Evolutionary conservation across 2,888 invertebrate species (phyloP), one percentile per base, ranked within the genome.

Genomic region (Melanchra persicariae): DNA sequence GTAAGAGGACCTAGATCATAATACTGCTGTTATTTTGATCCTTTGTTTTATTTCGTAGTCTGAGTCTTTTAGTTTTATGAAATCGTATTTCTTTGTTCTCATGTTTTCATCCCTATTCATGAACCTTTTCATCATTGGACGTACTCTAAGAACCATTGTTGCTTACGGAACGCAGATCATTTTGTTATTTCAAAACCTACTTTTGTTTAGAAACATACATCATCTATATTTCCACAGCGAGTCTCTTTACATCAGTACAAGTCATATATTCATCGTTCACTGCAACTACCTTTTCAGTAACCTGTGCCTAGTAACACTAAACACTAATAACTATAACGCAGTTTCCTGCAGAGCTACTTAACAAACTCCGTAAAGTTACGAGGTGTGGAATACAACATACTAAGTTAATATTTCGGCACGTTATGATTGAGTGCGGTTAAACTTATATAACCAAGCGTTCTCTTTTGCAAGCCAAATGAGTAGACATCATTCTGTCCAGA

Each of bases 391-490:
- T 26, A 26, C n/a, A 34, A 67, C 26, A 47, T 6, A 24, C 8
- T 51, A 59, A 70, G 10, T 30, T 34, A 55, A 34, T 34, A 54
- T 67, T 64, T 54, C 51, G 55, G 57, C 26, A 47, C 15, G 37
- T 66, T 57, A 62, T 24, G 10, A 69, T 60, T 58, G 47, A 54
- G 30, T 54, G 49, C 52, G 52, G 47, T 70, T 59, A 17, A 55
- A 22, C n/a, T 76, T 81, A 74, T 73, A 74, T 79, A 73, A 79
- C 59, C 34, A 69, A 61, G 22, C 62, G 57, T 57, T 72, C 43
- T 62, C 54, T 57, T 67, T 73, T 68, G 49, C 64, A 37, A 54
- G 26, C 49, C 63, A 52, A 15, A 34, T 15, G 19, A 58, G 30
- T 58, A 26, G 30, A n/a, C 5, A 15, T 24, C n/a, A n/a, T n/a